Evolutionary conservation across 2,113 vertebrate genomes (phyloP).

Genomic region (Riparia riparia): DNA sequence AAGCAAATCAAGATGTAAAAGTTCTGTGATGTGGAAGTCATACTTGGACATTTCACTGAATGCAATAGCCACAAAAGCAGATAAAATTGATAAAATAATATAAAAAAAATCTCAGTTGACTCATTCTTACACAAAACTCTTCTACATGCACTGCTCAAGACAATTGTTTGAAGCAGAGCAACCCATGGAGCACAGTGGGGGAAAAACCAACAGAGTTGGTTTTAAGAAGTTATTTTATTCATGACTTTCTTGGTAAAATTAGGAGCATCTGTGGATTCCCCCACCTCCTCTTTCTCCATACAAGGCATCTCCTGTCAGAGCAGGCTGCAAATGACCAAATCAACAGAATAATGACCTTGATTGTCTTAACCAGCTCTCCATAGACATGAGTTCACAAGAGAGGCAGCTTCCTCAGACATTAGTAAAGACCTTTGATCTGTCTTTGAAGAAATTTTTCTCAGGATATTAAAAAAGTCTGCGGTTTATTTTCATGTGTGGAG

Average conservation of each 20-base stretch:
- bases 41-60: background rate
- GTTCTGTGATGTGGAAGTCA: background rate
- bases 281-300: background rate
- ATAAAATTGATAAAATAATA: background rate
- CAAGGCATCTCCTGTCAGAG: background rate
- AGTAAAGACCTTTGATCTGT: conserved; percentile 65
- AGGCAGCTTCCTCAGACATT: conserved; percentile 60
- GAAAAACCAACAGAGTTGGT: background rate
- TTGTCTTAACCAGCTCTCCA: background rate
- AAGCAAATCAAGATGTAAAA: background rate
- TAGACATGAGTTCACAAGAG: conserved; percentile 59
- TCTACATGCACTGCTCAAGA: background rate
- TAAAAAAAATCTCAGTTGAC: background rate
- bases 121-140: background rate
- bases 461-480: conserved; percentile 59
- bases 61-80: background rate
- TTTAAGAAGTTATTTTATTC: background rate
- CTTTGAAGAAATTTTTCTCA: conserved; percentile 69
- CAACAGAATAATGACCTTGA: background rate
- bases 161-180: background rate
- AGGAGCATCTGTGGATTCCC: background rate
- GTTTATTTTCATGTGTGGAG: conserved; percentile 52
- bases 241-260: background rate
- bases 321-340: conserved; percentile 2
- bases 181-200: background rate